These are phyloP conservation scores for Leptogaster cylindrica DNA, from an alignment of 2,888 invertebrate genomes.

Conservation along the genomic window DNA sequence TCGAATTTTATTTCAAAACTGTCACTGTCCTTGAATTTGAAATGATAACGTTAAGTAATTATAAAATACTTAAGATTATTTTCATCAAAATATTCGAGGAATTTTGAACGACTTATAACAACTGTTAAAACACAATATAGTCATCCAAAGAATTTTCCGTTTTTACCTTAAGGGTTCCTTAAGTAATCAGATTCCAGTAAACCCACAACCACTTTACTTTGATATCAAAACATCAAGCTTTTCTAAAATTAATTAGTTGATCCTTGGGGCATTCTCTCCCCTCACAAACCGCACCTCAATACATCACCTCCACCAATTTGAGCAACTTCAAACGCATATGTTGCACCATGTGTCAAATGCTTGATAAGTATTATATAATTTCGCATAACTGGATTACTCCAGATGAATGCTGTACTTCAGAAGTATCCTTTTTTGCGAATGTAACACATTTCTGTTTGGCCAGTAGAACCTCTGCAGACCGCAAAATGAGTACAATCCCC, in stretches of 20 bases:
- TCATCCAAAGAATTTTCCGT: neutral
- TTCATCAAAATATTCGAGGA: no score
- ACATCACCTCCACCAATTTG: neutral
- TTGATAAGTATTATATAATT: constrained; percentile 13
- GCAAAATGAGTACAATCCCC: neutral
- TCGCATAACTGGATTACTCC: constrained; percentile 16
- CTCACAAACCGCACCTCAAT: neutral
- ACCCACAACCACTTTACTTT: no score
- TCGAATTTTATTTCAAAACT: no score
- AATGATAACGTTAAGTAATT: no score
- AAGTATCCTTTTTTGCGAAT: neutral
- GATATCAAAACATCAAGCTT: no score
- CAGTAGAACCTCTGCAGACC: constrained; percentile 2
- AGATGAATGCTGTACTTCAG: no score
- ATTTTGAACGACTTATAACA: no score
- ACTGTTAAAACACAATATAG: neutral
- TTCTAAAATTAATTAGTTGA: constrained; percentile 3
- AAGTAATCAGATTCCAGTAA: no score
- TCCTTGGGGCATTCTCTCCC: neutral
- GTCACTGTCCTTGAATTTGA: no score
- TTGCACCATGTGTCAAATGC: constrained; percentile 10
- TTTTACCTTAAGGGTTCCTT: no score
- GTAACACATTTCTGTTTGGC: no score
- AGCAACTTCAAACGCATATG: constrained; percentile 27
- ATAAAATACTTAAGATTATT: no score